These are phyloP conservation scores for Pachyseris speciosa DNA, from an alignment of 64 coral and sea anemone genomes.

Conservation along the genomic window DNA sequence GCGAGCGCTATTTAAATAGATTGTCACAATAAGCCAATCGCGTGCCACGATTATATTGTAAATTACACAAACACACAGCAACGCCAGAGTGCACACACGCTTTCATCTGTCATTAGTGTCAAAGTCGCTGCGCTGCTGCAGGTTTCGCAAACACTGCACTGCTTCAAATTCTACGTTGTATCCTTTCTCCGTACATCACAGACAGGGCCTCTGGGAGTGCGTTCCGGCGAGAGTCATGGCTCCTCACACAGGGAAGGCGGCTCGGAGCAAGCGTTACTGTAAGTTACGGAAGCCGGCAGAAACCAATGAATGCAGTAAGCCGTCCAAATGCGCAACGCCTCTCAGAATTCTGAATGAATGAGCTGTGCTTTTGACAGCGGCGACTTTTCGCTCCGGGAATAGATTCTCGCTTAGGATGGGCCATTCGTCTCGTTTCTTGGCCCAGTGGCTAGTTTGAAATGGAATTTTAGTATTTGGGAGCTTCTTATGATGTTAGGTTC, in stretches of 20 bases:
- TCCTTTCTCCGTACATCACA: constrained; percentile 20
- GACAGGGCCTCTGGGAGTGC: background rate
- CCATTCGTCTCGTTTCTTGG: background rate
- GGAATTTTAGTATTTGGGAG: background rate
- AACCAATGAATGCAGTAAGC: constrained; percentile 64
- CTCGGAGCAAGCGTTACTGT: constrained; percentile 88
- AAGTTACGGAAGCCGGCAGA: constrained; percentile 71
- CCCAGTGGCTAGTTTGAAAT: background rate
- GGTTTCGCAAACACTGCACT: constrained; percentile 98
- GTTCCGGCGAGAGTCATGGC: constrained; percentile 71
- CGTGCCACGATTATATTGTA: constrained; percentile 85
- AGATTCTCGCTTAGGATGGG: background rate
- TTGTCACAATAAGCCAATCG: constrained; percentile 98
- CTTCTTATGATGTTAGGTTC: background rate
- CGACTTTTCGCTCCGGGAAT: background rate
- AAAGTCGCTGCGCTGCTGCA: constrained; percentile 95
- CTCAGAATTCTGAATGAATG: constrained; percentile 85
- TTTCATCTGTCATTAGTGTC: constrained; percentile 99
- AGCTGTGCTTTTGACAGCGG: constrained; percentile 68
- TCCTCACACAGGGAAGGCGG: constrained; percentile 76
- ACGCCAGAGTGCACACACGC: constrained; percentile 95
- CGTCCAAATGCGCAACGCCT: constrained; percentile 97
- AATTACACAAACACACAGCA: constrained; percentile 99
- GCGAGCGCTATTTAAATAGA: constrained; percentile 91
- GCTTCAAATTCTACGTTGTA: constrained; percentile 65